Conservation (phyloP, 2,113 vertebrate species). For the Natator depressus region DNA sequence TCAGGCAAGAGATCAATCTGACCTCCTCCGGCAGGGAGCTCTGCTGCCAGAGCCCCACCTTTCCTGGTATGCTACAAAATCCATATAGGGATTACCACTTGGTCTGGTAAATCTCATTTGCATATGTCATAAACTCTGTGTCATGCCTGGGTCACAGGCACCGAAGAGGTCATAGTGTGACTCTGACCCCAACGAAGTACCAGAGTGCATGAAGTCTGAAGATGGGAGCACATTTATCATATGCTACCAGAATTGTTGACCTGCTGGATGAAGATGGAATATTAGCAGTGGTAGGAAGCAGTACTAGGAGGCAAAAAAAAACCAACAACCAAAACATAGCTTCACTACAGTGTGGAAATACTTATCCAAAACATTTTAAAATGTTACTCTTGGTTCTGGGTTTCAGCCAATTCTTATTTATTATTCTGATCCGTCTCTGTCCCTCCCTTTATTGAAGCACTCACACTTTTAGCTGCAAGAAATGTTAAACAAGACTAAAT, state of each 20-base stretch:
- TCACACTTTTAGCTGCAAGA: background rate
- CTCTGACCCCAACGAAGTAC: slow-evolving; percentile 5
- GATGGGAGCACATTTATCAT: slow-evolving; percentile 19
- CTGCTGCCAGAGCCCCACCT: background rate
- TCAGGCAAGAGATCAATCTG: background rate
- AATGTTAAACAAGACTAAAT: background rate
- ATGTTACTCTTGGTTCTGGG: background rate
- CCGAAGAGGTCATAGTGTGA: background rate
- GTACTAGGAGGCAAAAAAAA: slow-evolving; percentile 1
- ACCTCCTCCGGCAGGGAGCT: background rate
- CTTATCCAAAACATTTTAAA: background rate
- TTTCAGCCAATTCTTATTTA: background rate
- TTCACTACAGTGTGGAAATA: background rate
- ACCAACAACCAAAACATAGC: slow-evolving; percentile 6
- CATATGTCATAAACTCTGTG: background rate
- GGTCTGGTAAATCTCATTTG: background rate
- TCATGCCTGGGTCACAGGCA: slow-evolving; percentile 20
- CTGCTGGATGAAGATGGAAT: slow-evolving; percentile 17
- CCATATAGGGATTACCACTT: background rate
- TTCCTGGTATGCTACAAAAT: background rate
- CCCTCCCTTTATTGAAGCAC: background rate
- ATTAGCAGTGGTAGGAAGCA: background rate
- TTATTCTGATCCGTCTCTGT: background rate
- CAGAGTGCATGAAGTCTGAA: background rate
- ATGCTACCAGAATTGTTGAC: slow-evolving; percentile 8